Conservation (phyloP, 2,797 vertebrate species). For the Pteropus rufus region DNA sequence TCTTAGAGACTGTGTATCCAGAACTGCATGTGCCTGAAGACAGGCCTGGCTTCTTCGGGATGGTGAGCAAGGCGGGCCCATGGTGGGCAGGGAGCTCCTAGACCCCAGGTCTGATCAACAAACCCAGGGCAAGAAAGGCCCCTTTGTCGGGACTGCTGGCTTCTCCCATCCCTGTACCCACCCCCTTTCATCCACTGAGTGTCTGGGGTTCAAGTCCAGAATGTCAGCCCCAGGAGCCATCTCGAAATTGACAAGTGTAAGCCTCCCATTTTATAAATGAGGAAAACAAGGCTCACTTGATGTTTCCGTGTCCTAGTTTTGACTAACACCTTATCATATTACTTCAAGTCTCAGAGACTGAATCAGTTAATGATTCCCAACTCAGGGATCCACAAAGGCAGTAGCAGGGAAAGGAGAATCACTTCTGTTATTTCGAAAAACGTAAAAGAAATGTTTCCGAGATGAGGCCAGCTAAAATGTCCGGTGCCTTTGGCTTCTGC, state of each 20-base stretch:
- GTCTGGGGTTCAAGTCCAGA: neutral
- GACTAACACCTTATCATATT: neutral
- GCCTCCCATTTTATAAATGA: neutral
- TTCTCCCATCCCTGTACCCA: fast-evolving
- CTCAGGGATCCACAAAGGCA: neutral
- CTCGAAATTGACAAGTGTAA: neutral
- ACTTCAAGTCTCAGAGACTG: neutral
- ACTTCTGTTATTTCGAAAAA: neutral
- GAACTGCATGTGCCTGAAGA: slow-evolving; percentile 94
- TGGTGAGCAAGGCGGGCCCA: slow-evolving; percentile 84
- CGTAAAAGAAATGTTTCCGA: neutral
- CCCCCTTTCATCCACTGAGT: neutral
- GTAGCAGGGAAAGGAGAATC: neutral
- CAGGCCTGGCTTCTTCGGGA: slow-evolving; percentile 93
- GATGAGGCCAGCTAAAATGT: neutral
- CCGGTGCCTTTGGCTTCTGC: neutral
- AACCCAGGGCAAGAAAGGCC: neutral
- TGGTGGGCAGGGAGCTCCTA: neutral
- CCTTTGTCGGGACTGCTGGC: fast-evolving
- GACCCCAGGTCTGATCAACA: neutral
- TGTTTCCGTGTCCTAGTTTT: neutral
- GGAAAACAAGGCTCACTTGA: neutral
- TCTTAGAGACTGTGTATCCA: slow-evolving; percentile 93
- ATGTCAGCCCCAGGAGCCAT: neutral
- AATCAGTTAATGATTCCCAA: neutral